Conservation (phyloP, 1,140 invertebrate species). For the Dreissena rostriformis region DNA sequence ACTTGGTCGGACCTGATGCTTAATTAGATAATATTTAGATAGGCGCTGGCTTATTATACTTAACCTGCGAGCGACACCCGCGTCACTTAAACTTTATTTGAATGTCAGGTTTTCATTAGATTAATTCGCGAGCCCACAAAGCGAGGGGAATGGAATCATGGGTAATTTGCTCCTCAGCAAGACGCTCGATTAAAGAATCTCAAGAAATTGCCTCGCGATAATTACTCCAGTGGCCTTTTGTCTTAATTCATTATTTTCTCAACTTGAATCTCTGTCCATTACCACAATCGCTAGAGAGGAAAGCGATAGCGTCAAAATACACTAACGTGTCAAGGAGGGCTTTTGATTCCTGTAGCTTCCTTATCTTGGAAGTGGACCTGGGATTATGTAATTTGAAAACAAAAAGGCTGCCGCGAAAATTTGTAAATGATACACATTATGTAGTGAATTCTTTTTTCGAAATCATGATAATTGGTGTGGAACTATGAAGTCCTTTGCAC, state of each 20-base stretch:
- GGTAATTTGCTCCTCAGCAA: not conserved
- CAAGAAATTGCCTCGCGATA: not conserved
- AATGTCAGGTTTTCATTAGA: conserved; percentile 8
- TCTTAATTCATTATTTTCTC: conserved; percentile 25
- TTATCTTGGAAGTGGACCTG: too few species aligned
- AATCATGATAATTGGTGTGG: too few species aligned
- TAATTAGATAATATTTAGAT: conserved; percentile 28
- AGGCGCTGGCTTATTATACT: conserved; percentile 8
- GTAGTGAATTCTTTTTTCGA: too few species aligned
- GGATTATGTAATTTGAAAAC: too few species aligned
- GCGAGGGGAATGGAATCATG: not conserved
- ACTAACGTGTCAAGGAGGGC: too few species aligned
- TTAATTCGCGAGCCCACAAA: not conserved
- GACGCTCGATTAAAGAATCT: conserved; percentile 10
- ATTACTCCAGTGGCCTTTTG: conserved; percentile 25
- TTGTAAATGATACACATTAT: too few species aligned
- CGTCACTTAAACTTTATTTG: conserved; percentile 6
- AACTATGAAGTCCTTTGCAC: too few species aligned
- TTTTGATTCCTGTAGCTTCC: too few species aligned
- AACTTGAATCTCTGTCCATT: too few species aligned
- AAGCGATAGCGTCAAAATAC: too few species aligned
- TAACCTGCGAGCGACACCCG: not conserved
- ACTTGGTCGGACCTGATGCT: not conserved
- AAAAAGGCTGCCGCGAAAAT: too few species aligned
- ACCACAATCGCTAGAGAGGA: too few species aligned